A percentile compares a stretch with the other conserved stretches of the same genome.
Evolutionary conservation across 2,888 invertebrate genomes (phyloP).

Genomic region (Aphodius sticticus): DNA sequence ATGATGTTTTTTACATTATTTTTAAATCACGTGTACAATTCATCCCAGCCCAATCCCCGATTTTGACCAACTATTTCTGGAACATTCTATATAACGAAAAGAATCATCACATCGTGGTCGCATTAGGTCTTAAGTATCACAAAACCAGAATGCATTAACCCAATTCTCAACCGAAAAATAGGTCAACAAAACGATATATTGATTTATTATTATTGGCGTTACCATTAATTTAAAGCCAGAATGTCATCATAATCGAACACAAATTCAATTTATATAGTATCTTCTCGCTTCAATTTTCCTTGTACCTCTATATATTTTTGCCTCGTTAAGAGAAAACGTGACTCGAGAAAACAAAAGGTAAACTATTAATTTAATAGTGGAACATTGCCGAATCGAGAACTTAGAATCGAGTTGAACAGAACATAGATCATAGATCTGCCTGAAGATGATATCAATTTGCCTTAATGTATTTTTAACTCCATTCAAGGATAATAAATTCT

Average conservation of each 20-base stretch:
- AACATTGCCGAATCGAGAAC: neutral
- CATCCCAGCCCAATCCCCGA: too few relatives aligned
- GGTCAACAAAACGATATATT: neutral
- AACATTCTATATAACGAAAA: too few relatives aligned
- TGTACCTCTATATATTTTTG: neutral
- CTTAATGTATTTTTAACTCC: neutral
- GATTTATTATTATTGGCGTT: conserved; percentile 6
- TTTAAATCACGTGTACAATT: too few relatives aligned
- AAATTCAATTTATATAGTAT: neutral
- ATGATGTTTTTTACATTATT: too few relatives aligned
- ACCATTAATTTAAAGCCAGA: conserved; percentile 10
- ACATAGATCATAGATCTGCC: neutral
- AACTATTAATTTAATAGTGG: neutral
- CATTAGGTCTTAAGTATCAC: neutral
- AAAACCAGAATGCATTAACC: conserved; percentile 6
- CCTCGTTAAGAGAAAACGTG: neutral
- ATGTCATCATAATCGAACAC: neutral
- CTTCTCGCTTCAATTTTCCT: too few relatives aligned
- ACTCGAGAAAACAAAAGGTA: neutral
- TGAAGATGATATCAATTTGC: neutral
- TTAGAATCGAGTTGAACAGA: too few relatives aligned
- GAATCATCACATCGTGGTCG: too few relatives aligned
- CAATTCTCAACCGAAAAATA: neutral
- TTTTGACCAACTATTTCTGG: too few relatives aligned
- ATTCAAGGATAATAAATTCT: neutral